phyloP scores from a whole-genome alignment of 2,113 vertebrate genomes.

The Python bivittatus region DNA sequence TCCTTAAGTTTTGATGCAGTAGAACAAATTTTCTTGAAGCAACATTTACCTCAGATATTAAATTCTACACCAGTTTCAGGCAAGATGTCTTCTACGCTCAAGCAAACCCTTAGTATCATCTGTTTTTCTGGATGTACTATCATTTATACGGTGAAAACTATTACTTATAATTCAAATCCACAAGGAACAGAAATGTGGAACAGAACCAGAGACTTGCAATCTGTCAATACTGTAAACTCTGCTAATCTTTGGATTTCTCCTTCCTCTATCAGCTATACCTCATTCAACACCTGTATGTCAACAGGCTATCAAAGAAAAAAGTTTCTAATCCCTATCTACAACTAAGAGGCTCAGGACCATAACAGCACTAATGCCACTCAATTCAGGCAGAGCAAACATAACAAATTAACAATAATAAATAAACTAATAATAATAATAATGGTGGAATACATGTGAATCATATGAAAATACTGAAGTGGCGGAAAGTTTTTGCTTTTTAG shows the following conservation, averaged over 20 bases:
- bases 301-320: neutral
- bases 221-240: neutral
- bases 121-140: neutral
- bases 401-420: neutral
- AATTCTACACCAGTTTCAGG: neutral
- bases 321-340: neutral
- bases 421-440: neutral
- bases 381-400: neutral
- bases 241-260: neutral
- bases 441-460: neutral
- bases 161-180: neutral
- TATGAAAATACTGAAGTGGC: neutral
- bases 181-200: neutral
- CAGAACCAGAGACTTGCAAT: neutral
- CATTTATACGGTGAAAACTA: neutral
- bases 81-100: neutral
- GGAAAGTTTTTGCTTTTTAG: neutral
- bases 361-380: neutral
- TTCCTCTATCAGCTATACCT: neutral
- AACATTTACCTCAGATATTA: neutral
- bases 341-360: neutral
- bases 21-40: neutral
- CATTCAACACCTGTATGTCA: neutral
- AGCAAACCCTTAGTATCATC: neutral
- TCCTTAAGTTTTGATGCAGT: neutral